Base-by-base conservation (phyloP, 2,888 invertebrate genomes). In the Gari tellinella region DNA sequence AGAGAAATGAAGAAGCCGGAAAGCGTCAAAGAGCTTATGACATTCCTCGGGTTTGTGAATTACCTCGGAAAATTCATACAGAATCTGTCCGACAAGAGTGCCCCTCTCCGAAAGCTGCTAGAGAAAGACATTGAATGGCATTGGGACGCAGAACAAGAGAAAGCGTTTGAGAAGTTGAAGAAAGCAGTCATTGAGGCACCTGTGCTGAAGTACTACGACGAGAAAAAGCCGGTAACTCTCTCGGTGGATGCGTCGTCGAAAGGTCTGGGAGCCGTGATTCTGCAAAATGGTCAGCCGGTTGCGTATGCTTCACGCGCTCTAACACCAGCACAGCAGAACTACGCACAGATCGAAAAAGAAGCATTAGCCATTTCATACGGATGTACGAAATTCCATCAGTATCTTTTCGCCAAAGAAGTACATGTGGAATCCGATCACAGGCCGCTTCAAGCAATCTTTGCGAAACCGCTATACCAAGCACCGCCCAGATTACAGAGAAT, bases 261-360 rank as follows among this genome's bases (percentile, higher is more conserved):
- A 21, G 63, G 55, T 14, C 38, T 73, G 10, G 60, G 64, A 19
- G 60, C 60, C 7, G 63, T 57, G 4, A 7, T 73, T 17, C 12
- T 73, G 14, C 67, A 67, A 37, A 37, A 57, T 14, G 64, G 49
- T 1, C 40, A 62, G 26, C 66, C 66, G 2, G 46, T 67, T 3
- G 66, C 72, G 14, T 72, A 43, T 46, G 72, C 41, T 7, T 72
- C 66, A 37, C 25, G 62, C 12, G 72, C 61, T 15, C 17, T 77
- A 41, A 72, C 72, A 26, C 31, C 43, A 46, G 45, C 58, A 1
- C 64, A 77, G 37, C 67, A 67, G 21, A 53, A 46, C 14, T 67
- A 77, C 48, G 61, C 68, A 1, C 68, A 77, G 40, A 69, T 76
- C 1, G 69, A 77, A 40, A 77, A 72, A 58, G 69, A 76, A 40